Conservation (phyloP, 2,113 vertebrate species). For the Leptosomus discolor region DNA sequence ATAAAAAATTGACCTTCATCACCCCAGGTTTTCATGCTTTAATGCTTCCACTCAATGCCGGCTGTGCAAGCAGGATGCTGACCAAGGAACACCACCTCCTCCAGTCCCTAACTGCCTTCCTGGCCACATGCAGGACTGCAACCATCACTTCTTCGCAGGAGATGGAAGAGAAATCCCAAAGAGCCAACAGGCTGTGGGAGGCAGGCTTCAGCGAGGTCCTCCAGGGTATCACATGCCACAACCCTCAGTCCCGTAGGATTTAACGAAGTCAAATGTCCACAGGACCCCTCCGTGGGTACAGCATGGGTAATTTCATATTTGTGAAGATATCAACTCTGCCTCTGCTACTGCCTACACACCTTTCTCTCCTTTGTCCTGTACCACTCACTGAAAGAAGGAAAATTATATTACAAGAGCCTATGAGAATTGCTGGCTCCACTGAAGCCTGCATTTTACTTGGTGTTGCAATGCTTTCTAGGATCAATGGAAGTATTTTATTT, state of each 20-base stretch:
- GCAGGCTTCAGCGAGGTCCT: background rate
- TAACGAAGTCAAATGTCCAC: background rate
- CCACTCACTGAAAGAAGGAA: background rate
- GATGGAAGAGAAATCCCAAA: background rate
- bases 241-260: background rate
- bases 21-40: background rate
- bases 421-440: background rate
- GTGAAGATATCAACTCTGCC: background rate
- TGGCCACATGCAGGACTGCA: background rate
- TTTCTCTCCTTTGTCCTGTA: background rate
- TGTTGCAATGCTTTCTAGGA: background rate
- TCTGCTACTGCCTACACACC: background rate
- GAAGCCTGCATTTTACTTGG: background rate
- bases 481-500: background rate
- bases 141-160: background rate
- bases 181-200: background rate
- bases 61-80: background rate
- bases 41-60: accelerated
- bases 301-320: background rate
- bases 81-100: background rate
- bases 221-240: background rate
- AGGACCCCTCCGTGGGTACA: background rate
- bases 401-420: background rate
- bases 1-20: background rate
- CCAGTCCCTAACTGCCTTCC: background rate